These are phyloP conservation scores for Lampris incognitus DNA, from an alignment of 2,113 vertebrate species.

Conservation along the genomic window DNA sequence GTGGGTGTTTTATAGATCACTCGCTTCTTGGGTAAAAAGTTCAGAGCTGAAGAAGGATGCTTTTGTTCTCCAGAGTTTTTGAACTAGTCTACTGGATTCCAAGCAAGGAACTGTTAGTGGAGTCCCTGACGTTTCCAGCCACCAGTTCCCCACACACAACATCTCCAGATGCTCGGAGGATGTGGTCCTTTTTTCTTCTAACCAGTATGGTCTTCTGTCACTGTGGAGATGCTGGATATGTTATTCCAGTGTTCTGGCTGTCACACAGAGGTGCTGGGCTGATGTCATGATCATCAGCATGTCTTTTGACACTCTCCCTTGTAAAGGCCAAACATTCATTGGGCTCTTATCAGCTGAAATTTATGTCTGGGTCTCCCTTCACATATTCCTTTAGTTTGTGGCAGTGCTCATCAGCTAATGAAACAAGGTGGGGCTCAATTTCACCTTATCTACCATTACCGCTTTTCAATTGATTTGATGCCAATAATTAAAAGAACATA, in stretches of 20 bases:
- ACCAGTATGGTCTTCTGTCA: conserved; percentile 69
- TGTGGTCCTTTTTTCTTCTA: conserved; percentile 63
- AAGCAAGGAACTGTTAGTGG: conserved; percentile 61
- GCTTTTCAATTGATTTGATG: too few species aligned
- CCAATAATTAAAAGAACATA: too few species aligned
- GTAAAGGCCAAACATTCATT: not conserved
- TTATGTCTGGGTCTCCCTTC: not conserved
- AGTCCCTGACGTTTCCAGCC: conserved; percentile 58
- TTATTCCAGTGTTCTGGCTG: conserved; percentile 41
- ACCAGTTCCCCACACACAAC: conserved; percentile 36
- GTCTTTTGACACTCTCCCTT: not conserved
- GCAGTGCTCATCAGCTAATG: not conserved
- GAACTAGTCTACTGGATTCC: conserved; percentile 50
- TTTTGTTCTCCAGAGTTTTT: conserved; percentile 73
- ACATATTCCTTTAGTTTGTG: not conserved
- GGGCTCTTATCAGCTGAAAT: not conserved
- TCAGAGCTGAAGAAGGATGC: conserved; percentile 68
- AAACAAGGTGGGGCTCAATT: too few species aligned
- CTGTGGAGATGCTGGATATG: conserved; percentile 46
- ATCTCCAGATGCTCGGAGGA: conserved; percentile 74
- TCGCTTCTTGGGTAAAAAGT: conserved; percentile 63
- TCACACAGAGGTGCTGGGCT: conserved; percentile 35
- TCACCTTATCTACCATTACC: too few species aligned
- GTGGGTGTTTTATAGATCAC: conserved; percentile 50
- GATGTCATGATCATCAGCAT: conserved; percentile 19